Conservation (phyloP, 2,797 vertebrate genomes). For the Lophotriccus pileatus region DNA sequence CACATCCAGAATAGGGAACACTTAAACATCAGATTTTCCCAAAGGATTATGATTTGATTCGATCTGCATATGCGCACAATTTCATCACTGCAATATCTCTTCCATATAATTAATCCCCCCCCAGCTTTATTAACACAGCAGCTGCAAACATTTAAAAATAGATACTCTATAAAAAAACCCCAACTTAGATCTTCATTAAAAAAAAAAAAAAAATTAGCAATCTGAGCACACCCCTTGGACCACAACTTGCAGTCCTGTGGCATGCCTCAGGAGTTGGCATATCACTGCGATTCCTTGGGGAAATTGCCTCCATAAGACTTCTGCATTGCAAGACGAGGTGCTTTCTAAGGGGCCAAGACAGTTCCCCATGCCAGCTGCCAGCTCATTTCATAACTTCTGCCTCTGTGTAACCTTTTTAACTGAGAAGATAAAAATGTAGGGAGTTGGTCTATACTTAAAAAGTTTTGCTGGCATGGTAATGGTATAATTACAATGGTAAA, state of each 20-base stretch:
- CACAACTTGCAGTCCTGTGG: background rate
- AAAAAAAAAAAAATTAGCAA: background rate
- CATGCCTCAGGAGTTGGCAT: background rate
- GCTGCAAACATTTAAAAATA: background rate
- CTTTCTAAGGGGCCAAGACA: background rate
- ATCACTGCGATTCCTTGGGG: background rate
- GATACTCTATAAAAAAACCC: background rate
- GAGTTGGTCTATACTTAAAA: background rate
- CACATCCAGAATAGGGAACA: background rate
- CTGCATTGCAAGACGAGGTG: background rate
- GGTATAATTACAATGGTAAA: conserved; percentile 24
- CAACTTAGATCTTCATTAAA: background rate
- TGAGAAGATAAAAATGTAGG: conserved; percentile 29
- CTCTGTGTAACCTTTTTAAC: background rate
- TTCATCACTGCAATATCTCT: conserved; percentile 1
- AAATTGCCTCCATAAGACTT: background rate
- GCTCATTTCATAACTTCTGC: background rate
- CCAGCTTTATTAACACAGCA: background rate
- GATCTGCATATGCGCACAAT: background rate
- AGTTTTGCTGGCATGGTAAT: conserved; percentile 1
- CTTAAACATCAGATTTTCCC: conserved; percentile 17
- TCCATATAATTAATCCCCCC: background rate
- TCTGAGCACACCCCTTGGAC: background rate
- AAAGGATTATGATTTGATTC: background rate
- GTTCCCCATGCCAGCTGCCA: background rate